Evolutionary conservation across 2,888 invertebrate genomes (phyloP), one percentile per base, ranked within the genome.

Genomic region (Harpagoxenus sublaevis): DNA sequence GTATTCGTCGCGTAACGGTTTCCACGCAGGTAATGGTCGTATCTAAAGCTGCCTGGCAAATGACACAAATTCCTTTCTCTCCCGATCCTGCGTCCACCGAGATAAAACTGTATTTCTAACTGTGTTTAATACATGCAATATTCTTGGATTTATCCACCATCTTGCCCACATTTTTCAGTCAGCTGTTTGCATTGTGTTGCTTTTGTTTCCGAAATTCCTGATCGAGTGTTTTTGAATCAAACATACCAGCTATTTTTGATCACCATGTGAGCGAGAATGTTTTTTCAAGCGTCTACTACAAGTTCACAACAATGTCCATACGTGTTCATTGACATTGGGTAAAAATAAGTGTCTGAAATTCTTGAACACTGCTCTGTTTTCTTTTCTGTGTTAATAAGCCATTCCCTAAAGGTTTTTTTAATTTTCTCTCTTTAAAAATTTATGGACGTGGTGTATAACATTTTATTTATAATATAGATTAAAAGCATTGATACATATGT

Each of bases 1-100:
- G 90, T 88, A 90, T 88, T 90, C 89, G 74, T 60, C 63, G 55
- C 83, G 83, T 86, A 86, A 86, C 83, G 84, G 86, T 84, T 57
- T 74, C 63, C 70, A 68, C 84, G 84, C 85, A 86, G 73, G 77
- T 86, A 90, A 89, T 89, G 84, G 68, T 77, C 45, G 77, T 75
- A 83, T 85, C 70, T 70, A 86, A 90, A 71, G 75, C 73, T 85
- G 81, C 35, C 83, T 88, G 45, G 85, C 84, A 84, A 88, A 88
- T 86, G 88, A 90, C 84, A 90, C 84, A 83, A 86, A 86, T 90
- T 90, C 88, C 89, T 86, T 89, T 90, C 89, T 55, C 88, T 51
- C 71, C 82, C 68, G 55, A 12, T 62, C 15, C 23, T 9, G 35
- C 18, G 5, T 48, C 18, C 63, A 31, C 12, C 12, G 9, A 51